A percentile compares a stretch with the other conserved stretches of the same genome.
These are phyloP conservation scores for Cyprinodon variegatus DNA, from an alignment of 2,113 vertebrate genomes.

Conservation along the genomic window DNA sequence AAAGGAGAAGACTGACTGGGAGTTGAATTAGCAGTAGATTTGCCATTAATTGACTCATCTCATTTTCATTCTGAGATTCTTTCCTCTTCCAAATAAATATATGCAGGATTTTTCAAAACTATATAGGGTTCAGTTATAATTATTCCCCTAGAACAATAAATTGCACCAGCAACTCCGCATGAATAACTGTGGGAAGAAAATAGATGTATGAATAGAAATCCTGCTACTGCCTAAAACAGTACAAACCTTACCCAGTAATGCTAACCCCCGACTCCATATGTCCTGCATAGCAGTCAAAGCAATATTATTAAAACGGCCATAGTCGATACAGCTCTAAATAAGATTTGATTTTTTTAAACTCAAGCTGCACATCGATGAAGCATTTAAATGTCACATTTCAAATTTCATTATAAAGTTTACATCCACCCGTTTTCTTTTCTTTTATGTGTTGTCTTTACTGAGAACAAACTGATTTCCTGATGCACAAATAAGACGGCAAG, in stretches of 20 bases:
- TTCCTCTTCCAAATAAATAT: neutral
- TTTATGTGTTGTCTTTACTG: neutral
- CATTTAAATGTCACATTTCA: slow-evolving; percentile 25
- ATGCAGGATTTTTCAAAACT: neutral
- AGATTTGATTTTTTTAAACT: slow-evolving; percentile 29
- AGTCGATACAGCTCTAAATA: slow-evolving; percentile 13
- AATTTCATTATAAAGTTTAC: slow-evolving; percentile 13
- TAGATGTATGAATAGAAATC: neutral
- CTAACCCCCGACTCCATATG: neutral
- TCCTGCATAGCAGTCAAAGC: slow-evolving; percentile 23
- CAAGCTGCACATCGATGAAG: slow-evolving; percentile 11
- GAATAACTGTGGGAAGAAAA: neutral
- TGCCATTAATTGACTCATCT: too few relatives aligned
- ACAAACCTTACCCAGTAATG: neutral
- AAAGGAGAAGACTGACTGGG: too few relatives aligned
- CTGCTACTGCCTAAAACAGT: neutral
- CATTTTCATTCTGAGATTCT: neutral
- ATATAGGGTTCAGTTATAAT: neutral
- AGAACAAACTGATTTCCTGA: slow-evolving; percentile 3
- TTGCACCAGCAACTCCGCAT: too few relatives aligned
- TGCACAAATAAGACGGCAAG: neutral
- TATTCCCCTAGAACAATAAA: neutral
- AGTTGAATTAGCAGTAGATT: too few relatives aligned
- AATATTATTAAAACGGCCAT: slow-evolving; percentile 18
- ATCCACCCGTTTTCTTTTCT: slow-evolving; percentile 1